Evolutionary conservation across 2,797 vertebrate species (phyloP).

Genomic region (Hippocampus kuda): DNA sequence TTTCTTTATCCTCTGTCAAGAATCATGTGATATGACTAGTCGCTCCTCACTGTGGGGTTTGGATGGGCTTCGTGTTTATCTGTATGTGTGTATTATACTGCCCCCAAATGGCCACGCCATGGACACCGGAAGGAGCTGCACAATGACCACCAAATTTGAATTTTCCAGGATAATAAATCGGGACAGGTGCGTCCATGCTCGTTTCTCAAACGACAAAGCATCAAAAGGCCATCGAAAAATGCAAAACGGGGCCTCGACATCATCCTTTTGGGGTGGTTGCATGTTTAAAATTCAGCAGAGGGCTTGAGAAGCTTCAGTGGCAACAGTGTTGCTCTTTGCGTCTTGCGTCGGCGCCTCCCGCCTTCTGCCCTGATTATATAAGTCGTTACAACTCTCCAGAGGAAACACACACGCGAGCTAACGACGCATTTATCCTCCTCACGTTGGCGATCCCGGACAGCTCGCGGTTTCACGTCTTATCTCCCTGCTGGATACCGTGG

Average conservation of each 20-base stretch:
- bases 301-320: background rate
- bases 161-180: background rate
- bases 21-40: too few species aligned
- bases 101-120: too few species aligned
- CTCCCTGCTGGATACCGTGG: slow-evolving; percentile 22
- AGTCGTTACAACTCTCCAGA: slow-evolving; percentile 25
- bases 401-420: slow-evolving; percentile 23
- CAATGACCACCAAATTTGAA: background rate
- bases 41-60: background rate
- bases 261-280: background rate
- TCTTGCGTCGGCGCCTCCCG: background rate
- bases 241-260: background rate
- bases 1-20: background rate
- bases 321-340: background rate
- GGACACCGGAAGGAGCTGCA: background rate
- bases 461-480: slow-evolving; percentile 7
- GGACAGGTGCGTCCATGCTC: background rate
- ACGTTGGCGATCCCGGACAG: slow-evolving; percentile 18
- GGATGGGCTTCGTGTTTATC: background rate
- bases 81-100: background rate
- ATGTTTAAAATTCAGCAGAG: background rate
- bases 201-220: background rate
- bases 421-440: slow-evolving; percentile 34
- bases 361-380: slow-evolving; percentile 14
- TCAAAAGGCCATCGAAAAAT: background rate